phyloP scores from a whole-genome alignment of 2,888 invertebrate species.

The Zygogramma bicolorata region DNA sequence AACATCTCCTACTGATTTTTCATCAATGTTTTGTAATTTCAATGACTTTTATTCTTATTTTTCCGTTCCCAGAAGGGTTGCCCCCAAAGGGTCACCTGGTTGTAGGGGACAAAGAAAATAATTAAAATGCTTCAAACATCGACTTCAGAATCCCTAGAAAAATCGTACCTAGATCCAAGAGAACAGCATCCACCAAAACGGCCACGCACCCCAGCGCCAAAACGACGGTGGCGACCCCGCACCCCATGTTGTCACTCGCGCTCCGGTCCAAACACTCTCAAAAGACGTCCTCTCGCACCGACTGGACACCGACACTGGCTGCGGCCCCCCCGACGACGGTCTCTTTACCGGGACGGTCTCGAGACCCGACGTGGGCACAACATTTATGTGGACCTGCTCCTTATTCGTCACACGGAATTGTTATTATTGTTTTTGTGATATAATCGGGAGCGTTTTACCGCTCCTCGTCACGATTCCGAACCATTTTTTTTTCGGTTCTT shows the following conservation, averaged over 20 bases:
- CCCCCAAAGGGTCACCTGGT: too few relatives aligned
- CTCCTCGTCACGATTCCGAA: constrained; percentile 12
- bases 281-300: constrained; percentile 46
- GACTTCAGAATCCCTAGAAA: too few relatives aligned
- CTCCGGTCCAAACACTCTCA: constrained; percentile 20
- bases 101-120: too few relatives aligned
- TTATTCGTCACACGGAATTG: constrained; percentile 50
- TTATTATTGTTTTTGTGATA: constrained; percentile 26
- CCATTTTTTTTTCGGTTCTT: constrained; percentile 1
- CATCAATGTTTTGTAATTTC: too few relatives aligned
- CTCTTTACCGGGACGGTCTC: constrained; percentile 49
- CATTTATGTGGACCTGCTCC: constrained; percentile 51
- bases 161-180: constrained; percentile 69
- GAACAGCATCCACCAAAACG: constrained; percentile 65
- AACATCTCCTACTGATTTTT: too few relatives aligned
- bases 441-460: constrained; percentile 16
- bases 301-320: constrained; percentile 52
- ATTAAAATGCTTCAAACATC: too few relatives aligned
- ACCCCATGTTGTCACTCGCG: constrained; percentile 42
- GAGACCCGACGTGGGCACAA: constrained; percentile 53
- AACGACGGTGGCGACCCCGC: constrained; percentile 54
- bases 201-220: constrained; percentile 62
- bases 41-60: too few relatives aligned
- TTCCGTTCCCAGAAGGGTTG: too few relatives aligned
- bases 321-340: constrained; percentile 38